Evolutionary conservation across 2,797 vertebrate species (phyloP).

Genomic region (Rhodeus uyekii): DNA sequence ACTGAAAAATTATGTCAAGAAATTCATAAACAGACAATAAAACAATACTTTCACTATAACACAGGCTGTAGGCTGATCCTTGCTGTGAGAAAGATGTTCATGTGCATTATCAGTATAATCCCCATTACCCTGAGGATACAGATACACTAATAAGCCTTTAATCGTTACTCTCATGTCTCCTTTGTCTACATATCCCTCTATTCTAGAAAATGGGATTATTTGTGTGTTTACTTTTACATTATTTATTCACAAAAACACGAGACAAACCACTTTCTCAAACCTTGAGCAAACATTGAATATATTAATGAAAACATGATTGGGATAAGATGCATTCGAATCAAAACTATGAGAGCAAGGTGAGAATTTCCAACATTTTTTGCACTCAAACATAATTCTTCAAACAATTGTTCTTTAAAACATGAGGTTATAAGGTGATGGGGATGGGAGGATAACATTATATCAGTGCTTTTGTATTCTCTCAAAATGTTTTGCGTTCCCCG

Average conservation of each 20-base stretch:
- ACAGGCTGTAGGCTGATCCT: conserved; percentile 14
- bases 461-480: no score
- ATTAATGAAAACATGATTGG: neutral
- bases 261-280: neutral
- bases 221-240: conserved; percentile 29
- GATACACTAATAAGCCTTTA: conserved; percentile 65
- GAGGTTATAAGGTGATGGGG: no score
- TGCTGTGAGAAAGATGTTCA: conserved; percentile 43
- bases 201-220: conserved; percentile 50
- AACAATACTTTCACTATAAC: neutral
- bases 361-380: neutral
- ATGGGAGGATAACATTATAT: no score
- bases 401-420: neutral
- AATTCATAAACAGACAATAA: conserved; percentile 11
- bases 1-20: neutral
- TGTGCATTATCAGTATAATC: conserved; percentile 62
- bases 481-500: no score
- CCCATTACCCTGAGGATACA: conserved; percentile 56
- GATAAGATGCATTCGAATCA: neutral
- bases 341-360: neutral
- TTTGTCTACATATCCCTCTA: conserved; percentile 36
- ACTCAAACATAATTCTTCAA: neutral
- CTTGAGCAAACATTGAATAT: neutral
- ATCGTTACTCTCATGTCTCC: conserved; percentile 59
- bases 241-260: conserved; percentile 13